Evolutionary conservation across 2,797 vertebrate genomes (phyloP).

Genomic region (Crocodylus rhombifer): DNA sequence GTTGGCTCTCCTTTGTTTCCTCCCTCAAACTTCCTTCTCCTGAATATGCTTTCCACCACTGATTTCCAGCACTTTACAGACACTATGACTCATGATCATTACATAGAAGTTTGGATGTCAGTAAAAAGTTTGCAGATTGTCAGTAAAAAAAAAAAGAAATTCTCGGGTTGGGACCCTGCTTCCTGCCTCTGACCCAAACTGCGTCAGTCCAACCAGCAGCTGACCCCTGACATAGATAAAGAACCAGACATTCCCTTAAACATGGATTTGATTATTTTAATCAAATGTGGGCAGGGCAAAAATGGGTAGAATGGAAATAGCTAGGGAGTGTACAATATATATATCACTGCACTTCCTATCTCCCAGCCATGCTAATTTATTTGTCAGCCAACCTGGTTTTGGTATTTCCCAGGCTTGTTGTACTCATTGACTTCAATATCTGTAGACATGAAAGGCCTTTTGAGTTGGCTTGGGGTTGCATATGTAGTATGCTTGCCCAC

Average conservation of each 20-base stretch:
- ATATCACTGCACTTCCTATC: not conserved
- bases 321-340: fast-evolving
- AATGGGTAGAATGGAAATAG: not conserved
- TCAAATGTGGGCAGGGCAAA: not conserved
- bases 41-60: constrained; percentile 36
- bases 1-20: not conserved
- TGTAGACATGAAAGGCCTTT: not conserved
- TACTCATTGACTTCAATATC: not conserved
- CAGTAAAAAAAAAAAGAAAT: too few species aligned
- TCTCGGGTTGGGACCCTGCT: too few species aligned
- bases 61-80: not conserved
- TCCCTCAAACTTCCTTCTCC: not conserved
- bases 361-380: not conserved
- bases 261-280: not conserved
- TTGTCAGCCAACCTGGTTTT: not conserved
- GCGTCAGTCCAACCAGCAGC: not conserved
- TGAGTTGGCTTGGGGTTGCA: fast-evolving
- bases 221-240: fast-evolving
- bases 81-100: too few species aligned
- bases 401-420: not conserved
- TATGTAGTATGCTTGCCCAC: not conserved
- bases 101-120: too few species aligned
- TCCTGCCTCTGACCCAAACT: too few species aligned
- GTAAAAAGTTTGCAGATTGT: too few species aligned
- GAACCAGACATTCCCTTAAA: not conserved